Conservation (phyloP, 2,797 vertebrate genomes). For the Siniperca scherzeri region DNA sequence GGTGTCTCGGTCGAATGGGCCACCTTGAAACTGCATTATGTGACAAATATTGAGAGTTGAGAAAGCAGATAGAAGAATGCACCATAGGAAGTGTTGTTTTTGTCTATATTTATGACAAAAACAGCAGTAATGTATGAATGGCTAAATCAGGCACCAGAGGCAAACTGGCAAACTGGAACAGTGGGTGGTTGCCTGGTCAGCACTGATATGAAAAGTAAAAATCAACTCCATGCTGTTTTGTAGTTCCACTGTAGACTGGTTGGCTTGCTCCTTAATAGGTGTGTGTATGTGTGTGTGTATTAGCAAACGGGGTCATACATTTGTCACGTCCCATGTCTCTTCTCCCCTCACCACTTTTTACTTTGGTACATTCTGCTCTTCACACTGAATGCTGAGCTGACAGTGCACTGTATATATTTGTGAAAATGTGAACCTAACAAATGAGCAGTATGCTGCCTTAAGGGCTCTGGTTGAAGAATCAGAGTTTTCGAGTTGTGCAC, state of each 20-base stretch:
- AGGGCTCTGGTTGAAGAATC: constrained; percentile 9
- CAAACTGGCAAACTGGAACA: constrained; percentile 40
- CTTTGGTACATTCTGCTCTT: constrained; percentile 33
- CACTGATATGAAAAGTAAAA: constrained; percentile 33
- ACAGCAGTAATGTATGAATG: constrained; percentile 28
- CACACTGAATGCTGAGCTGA: constrained; percentile 49
- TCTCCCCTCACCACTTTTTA: neutral
- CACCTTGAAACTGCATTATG: neutral
- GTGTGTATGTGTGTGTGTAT: constrained; percentile 1
- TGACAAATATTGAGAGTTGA: constrained; percentile 15
- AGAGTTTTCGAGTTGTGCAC: neutral
- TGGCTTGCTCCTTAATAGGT: constrained; percentile 23
- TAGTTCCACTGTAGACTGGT: constrained; percentile 36
- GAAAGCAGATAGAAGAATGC: constrained; percentile 16
- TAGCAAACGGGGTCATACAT: constrained; percentile 20
- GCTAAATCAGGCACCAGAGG: constrained; percentile 15
- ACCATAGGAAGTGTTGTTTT: constrained; percentile 5
- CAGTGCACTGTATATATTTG: constrained; percentile 56
- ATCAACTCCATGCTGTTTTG: constrained; percentile 16
- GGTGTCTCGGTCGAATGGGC: constrained; percentile 2
- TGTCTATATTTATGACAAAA: constrained; percentile 46
- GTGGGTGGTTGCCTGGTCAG: constrained; percentile 26
- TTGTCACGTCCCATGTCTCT: constrained; percentile 43
- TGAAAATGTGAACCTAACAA: constrained; percentile 44
- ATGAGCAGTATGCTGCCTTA: constrained; percentile 28